Evolutionary conservation across 1,140 invertebrate genomes (phyloP), one percentile per base, ranked within the genome.

Genomic region (Drosophila arizonae): DNA sequence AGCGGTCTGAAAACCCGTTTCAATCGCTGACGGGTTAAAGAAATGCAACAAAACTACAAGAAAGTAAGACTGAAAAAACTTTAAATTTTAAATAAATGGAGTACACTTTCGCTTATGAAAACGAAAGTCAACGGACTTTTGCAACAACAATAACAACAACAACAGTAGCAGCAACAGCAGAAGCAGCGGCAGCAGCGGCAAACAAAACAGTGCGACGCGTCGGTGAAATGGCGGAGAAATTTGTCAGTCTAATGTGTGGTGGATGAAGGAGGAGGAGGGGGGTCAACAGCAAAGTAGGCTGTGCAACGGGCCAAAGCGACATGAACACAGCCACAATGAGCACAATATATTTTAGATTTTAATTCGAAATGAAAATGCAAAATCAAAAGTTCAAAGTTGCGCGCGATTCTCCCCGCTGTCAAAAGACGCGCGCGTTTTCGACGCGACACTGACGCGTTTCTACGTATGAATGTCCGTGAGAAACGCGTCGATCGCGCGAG

Each of bases 81-180:
- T 78, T 74, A 68, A 76, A 79, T 79, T 66, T 68, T 67, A 87
- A 84, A 77, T 88, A 88, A 89, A 88, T 88, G 84, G 84, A 88
- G 84, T 88, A 88, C 84, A 88, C 84, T 88, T 88, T 88, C 84
- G 84, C 84, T 88, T 88, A 88, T 87, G 84, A 87, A 87, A 87
- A 87, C 84, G 84, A 87, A 87, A 87, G 84, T 87, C 84, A 87
- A 82, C 79, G 84, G 79, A 88, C 84, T 87, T 77, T 88, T 74
- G 54, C 72, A 70, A 74, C 63, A 45, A 62, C 52, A 55, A 36
- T 64, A 61, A 52, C 45, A 45, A 66, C 57, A 55, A 24, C 41
- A 41, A 24, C 54, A 71, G 1, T n/a, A n/a, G n/a, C n/a, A 17
- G 1, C 17, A 17, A 17, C 33, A 58, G n/a, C 26, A 48, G 3